Base-by-base conservation (phyloP, 2,888 invertebrate species). In the Clusia tigrina region DNA sequence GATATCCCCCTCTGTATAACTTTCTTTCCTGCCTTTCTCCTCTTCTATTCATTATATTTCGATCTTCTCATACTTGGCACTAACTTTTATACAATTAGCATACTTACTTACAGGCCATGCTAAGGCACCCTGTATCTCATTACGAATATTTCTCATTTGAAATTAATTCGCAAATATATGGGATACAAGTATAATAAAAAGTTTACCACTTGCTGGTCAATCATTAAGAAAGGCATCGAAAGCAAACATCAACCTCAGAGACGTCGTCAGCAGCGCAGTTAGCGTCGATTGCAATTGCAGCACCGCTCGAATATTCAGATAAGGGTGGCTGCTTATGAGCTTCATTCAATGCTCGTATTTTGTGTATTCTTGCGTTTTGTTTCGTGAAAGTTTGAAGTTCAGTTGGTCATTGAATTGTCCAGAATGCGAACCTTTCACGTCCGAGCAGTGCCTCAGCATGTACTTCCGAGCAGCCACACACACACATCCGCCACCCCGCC, bases 341-440 rank as follows among this genome's bases (percentile, higher is more conserved):
- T 42, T 42, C n/a, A n/a, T 15, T 42, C 3, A 6, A 9, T 32
- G 32, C 12, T 32, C 6, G 32, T 32, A 9, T 32, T 32, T 32
- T 17, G 42, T 42, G 9, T n/a, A 3, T 42, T 42, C n/a, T 6
- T 6, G 3, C 3, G 3, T 42, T 42, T 42, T 42, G 42, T 42
- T 15, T 3, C n/a, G 3, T 15, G 2, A 48, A 48, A 76, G 74
- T 73, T 74, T 72, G 71, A 78, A 78, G 76, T 78, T 78, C 76
- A 76, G 73, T 78, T 77, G 78, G 78, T 77, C 78, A 77, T 73
- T 76, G 69, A 75, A 71, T 68, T 68, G 66, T 60, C 59, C 54
- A 60, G 54, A 60, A 54, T 22, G 20, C 24, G 46, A 46, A 24
- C 9, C 37, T 37, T n/a, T n/a, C n/a, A n/a, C 54, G 12, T 3